A percentile compares a stretch with the other conserved stretches of the same genome.
Evolutionary conservation across 2,113 vertebrate species (phyloP).

Genomic region (Odontesthes bonariensis): DNA sequence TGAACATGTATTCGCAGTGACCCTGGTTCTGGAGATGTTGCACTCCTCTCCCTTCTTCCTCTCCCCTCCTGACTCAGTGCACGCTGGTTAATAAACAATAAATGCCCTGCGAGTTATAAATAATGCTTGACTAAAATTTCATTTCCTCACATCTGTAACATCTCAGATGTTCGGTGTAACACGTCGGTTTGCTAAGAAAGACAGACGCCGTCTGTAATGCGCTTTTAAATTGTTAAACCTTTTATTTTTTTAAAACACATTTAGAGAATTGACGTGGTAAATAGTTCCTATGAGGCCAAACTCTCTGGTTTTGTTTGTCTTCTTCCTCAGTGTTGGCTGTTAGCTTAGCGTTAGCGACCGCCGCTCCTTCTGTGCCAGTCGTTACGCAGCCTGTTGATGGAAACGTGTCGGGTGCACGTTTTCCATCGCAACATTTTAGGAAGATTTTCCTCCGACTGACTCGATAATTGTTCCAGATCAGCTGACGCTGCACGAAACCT

Average conservation of each 20-base stretch:
- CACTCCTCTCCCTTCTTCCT: background rate
- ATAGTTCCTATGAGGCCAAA: too few species aligned
- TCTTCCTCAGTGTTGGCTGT: too few species aligned
- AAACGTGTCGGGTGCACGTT: too few species aligned
- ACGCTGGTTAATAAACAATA: background rate
- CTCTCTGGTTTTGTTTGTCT: too few species aligned
- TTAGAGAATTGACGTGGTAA: too few species aligned
- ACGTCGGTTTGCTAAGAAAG: background rate
- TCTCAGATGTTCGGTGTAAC: background rate
- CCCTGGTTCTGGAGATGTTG: background rate
- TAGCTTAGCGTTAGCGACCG: too few species aligned
- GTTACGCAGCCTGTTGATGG: too few species aligned
- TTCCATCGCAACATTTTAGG: background rate
- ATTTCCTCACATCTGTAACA: background rate
- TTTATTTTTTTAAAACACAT: too few species aligned
- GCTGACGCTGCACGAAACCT: too few species aligned
- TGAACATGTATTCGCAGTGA: background rate
- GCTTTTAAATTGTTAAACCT: too few species aligned
- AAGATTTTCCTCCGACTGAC: too few species aligned
- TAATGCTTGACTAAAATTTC: background rate
- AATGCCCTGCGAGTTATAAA: background rate
- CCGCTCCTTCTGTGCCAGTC: too few species aligned
- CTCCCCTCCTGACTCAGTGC: background rate
- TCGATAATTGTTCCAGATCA: background rate
- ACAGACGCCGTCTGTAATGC: background rate